Base-by-base conservation (phyloP, 2,888 invertebrate genomes). In the Noctua janthina region DNA sequence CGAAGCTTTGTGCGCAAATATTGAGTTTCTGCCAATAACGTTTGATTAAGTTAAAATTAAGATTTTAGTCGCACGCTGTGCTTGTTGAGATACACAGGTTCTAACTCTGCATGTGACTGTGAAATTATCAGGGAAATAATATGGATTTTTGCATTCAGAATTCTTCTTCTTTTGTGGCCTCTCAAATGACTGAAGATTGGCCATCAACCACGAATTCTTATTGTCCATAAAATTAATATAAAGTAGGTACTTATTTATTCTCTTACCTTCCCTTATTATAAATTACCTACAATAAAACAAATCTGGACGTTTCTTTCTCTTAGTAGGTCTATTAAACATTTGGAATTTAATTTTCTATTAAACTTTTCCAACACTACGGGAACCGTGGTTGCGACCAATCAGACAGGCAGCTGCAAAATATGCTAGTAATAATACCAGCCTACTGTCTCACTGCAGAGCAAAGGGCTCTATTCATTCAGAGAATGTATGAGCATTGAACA, bases 21-120 rank as follows among this genome's bases (percentile, higher is more conserved):
- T 66, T 80, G 54, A 81, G 23, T 71, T 59, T 43, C 23, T 70
- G 67, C 54, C 64, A 75, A 66, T 85, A 51, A 69, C 20, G 70
- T 56, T 69, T 46, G 5, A 70, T 78, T 59, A 67, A 56, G 39
- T 68, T 73, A 7, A 46, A 68, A 68, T 46, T 46, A n/a, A 15
- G 4, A 46, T 23, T 46, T 15, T 43, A 43, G 23, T 3, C 13
- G 43, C 23, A 15, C 43, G 67, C 13, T 43, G 7, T 46, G 8
- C 7, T 46, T 35, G 8, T 35, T 64, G 6, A 43, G 5, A 23
- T 39, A 39, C 39, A 43, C 39, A 39, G 23, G 11, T 66, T 39
- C 39, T 23, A 66, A 23, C 66, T 66, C 66, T 66, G 20, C 2
- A 2, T 39, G 39, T 39, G 11, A n/a, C 7, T 20, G 11, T n/a